A percentile compares a stretch with the other conserved stretches of the same genome.
Evolutionary conservation across 2,888 invertebrate species (phyloP).

Genomic region (Nasonovia ribisnigri): DNA sequence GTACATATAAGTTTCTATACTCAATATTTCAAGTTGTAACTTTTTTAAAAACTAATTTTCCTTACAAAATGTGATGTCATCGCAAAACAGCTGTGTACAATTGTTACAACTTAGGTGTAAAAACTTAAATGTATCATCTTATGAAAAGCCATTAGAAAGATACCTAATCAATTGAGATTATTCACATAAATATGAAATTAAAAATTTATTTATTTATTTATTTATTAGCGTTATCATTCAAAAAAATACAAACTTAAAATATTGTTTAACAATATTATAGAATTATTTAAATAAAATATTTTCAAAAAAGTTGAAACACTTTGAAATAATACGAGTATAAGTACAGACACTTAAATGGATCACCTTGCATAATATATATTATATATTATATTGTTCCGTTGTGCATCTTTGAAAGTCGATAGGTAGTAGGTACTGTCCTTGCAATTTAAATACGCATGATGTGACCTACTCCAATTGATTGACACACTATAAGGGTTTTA

Average conservation of each 20-base stretch:
- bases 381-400: not conserved
- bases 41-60: not conserved
- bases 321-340: not conserved
- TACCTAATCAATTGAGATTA: no score
- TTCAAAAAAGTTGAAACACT: not conserved
- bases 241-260: not conserved
- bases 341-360: not conserved
- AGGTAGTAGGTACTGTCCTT: slow-evolving; percentile 8
- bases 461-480: slow-evolving; percentile 33
- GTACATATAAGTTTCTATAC: not conserved
- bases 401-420: not conserved
- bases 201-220: not conserved
- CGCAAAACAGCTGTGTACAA: no score
- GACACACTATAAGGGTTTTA: slow-evolving; percentile 11
- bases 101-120: no score
- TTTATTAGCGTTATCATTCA: not conserved
- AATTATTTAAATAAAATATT: not conserved
- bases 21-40: not conserved
- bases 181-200: not conserved
- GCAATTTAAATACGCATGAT: not conserved
- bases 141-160: no score
- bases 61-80: no score
- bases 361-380: not conserved
- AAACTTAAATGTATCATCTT: no score
- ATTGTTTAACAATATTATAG: not conserved